These are phyloP conservation scores for Macropus fuliginosus DNA, from an alignment of 2,797 vertebrate species.

Conservation along the genomic window DNA sequence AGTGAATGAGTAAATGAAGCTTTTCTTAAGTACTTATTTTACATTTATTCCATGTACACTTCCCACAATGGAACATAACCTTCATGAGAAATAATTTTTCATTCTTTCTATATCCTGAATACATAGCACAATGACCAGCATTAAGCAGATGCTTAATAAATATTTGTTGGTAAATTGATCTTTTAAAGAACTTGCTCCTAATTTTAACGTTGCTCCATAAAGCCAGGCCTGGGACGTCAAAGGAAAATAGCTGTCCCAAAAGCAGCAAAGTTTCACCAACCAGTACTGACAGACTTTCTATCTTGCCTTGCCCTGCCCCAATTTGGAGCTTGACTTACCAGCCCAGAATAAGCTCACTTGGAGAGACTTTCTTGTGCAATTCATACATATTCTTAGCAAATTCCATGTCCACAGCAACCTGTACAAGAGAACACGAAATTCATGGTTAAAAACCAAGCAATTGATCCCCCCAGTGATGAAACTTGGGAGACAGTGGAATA, in stretches of 20 bases:
- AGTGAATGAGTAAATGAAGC: no score
- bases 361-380: constrained; percentile 97
- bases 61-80: neutral
- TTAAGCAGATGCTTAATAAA: neutral
- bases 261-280: neutral
- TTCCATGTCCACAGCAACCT: constrained; percentile 99
- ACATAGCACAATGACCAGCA: neutral
- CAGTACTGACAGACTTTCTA: neutral
- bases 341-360: constrained; percentile 97
- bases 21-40: no score
- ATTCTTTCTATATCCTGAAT: neutral
- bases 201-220: neutral
- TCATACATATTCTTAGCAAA: constrained; percentile 99
- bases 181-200: neutral
- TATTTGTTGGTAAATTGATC: neutral
- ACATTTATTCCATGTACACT: neutral
- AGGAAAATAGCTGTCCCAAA: neutral
- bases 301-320: neutral
- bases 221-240: neutral
- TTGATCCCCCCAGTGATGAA: neutral
- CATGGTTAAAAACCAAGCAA: neutral
- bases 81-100: neutral
- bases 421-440: constrained; percentile 31
- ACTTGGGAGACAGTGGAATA: neutral
- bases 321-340: constrained; percentile 86